phyloP scores from a whole-genome alignment of 2,888 invertebrate genomes.

The Corythucha ciliata region DNA sequence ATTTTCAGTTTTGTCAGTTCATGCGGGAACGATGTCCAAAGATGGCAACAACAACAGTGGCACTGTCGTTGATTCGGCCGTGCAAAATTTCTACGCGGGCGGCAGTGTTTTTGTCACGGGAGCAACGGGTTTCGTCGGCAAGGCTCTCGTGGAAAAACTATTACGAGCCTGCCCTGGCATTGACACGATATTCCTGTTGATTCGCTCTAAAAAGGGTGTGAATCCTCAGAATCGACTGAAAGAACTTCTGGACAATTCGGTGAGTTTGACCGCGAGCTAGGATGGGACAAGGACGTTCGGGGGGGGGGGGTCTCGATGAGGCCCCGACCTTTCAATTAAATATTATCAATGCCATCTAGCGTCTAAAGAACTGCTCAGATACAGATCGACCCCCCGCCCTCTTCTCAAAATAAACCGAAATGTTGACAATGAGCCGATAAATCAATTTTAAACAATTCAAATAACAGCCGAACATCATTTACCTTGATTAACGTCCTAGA shows the following conservation, averaged over 20 bases:
- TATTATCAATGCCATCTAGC: too few species aligned
- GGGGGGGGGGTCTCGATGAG: too few species aligned
- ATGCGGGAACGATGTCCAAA: slow-evolving; percentile 25
- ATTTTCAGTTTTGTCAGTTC: neutral
- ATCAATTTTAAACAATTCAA: neutral
- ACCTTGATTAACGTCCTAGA: too few species aligned
- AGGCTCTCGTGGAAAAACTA: slow-evolving; percentile 85
- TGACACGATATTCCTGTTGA: slow-evolving; percentile 66
- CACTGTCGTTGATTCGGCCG: slow-evolving; percentile 28
- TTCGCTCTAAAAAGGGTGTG: slow-evolving; percentile 50
- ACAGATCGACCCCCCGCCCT: too few species aligned
- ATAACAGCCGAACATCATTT: too few species aligned
- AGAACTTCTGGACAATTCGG: slow-evolving; percentile 36
- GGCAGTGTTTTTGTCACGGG: slow-evolving; percentile 51
- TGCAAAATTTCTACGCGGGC: slow-evolving; percentile 47
- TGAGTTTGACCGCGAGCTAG: slow-evolving; percentile 32
- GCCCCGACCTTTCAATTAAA: too few species aligned
- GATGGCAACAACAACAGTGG: slow-evolving; percentile 28
- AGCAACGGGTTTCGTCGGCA: slow-evolving; percentile 85
- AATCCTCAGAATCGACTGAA: slow-evolving; percentile 32
- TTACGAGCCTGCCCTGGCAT: slow-evolving; percentile 74
- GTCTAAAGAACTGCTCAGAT: too few species aligned
- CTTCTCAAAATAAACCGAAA: too few species aligned
- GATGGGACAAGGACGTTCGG: too few species aligned
- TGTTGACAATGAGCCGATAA: neutral